Conservation (phyloP, 2,888 invertebrate genomes). For the Stomorhina lunata region DNA sequence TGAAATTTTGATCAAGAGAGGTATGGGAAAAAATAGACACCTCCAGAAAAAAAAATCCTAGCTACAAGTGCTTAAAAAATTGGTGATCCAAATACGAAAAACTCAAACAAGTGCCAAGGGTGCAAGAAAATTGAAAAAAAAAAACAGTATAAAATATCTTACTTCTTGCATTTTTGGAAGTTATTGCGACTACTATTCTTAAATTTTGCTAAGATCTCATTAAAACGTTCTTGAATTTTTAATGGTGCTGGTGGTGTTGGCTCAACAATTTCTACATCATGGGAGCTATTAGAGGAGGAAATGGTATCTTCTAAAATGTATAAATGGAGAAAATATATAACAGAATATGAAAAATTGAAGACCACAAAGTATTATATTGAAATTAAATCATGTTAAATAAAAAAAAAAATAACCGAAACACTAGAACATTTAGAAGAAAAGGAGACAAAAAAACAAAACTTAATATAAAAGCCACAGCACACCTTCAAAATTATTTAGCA, state of each 20-base stretch:
- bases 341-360: conserved; percentile 15
- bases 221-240: conserved; percentile 24
- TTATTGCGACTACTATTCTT: conserved; percentile 25
- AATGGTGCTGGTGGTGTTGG: conserved; percentile 24
- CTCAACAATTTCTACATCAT: conserved; percentile 40
- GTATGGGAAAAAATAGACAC: too few species aligned
- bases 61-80: too few species aligned
- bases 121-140: conserved; percentile 1
- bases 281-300: conserved; percentile 23
- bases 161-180: conserved; percentile 56
- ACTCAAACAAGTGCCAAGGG: neutral
- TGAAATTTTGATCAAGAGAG: too few species aligned
- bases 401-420: neutral
- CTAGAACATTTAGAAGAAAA: conserved; percentile 62
- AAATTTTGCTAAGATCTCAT: conserved; percentile 29
- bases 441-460: conserved; percentile 50
- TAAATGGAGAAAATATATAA: conserved; percentile 25
- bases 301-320: conserved; percentile 44
- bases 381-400: conserved; percentile 28
- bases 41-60: too few species aligned
- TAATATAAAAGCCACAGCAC: conserved; percentile 20
- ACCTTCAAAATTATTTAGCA: conserved; percentile 69
- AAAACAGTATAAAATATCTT: conserved; percentile 33
- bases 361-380: conserved; percentile 20
- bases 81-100: neutral